phyloP scores from a whole-genome alignment of 2,888 invertebrate species.

The Ferdinandea cuprea region DNA sequence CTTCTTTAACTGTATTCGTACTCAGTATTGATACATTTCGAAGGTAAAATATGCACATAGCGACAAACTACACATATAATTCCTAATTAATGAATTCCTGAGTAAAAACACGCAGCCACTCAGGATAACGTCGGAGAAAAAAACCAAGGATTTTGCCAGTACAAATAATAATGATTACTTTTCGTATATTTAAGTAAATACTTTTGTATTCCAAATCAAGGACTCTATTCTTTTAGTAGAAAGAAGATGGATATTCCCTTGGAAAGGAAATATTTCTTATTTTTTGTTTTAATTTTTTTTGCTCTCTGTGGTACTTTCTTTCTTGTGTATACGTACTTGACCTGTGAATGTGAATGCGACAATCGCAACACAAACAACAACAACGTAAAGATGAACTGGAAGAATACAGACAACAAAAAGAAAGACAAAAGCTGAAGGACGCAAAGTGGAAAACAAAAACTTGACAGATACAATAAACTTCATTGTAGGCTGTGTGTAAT shows the following conservation, averaged over 20 bases:
- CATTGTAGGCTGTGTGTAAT: conserved; percentile 15
- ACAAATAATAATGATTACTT: conserved; percentile 15
- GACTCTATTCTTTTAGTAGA: background rate
- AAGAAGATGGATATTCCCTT: background rate
- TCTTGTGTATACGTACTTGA: conserved; percentile 26
- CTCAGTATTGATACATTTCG: conserved; percentile 3
- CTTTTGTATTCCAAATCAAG: conserved; percentile 31
- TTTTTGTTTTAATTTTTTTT: background rate
- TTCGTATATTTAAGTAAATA: background rate
- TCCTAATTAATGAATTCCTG: conserved; percentile 30
- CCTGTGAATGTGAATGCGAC: conserved; percentile 21
- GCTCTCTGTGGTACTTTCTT: background rate
- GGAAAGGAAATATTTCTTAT: background rate
- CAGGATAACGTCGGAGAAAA: background rate
- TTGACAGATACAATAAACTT: conserved; percentile 42
- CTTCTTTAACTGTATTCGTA: conserved; percentile 11
- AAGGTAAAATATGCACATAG: conserved; percentile 6
- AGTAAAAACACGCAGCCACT: background rate
- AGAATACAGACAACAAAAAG: background rate
- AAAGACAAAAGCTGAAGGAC: background rate
- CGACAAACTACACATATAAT: background rate
- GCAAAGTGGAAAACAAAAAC: conserved; percentile 30
- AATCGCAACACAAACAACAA: background rate
- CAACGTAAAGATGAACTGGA: background rate
- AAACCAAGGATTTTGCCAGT: conserved; percentile 1